Evolutionary conservation across 2,113 vertebrate species (phyloP).

Genomic region (Taurulus bubalis): DNA sequence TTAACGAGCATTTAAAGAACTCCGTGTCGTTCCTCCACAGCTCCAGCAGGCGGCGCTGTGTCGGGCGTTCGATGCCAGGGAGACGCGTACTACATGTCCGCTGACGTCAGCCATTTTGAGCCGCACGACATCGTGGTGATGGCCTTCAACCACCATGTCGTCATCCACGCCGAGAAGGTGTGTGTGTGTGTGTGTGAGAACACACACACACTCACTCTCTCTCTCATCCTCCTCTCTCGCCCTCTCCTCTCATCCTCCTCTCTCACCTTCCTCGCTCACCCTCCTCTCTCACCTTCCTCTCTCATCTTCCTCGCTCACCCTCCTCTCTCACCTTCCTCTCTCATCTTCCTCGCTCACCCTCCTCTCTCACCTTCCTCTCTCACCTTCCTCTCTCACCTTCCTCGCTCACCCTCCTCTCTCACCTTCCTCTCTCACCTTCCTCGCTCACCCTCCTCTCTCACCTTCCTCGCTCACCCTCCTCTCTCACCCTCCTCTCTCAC

Average conservation of each 20-base stretch:
- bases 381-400: neutral
- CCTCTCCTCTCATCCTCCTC: too few species aligned
- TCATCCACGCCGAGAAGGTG: slow-evolving; percentile 90
- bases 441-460: too few species aligned
- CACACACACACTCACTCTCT: too few species aligned
- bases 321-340: slow-evolving; percentile 6
- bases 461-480: too few species aligned
- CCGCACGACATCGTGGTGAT: slow-evolving; percentile 88
- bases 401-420: too few species aligned
- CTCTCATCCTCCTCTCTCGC: too few species aligned
- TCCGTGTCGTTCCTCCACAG: slow-evolving; percentile 16
- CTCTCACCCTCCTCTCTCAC: neutral
- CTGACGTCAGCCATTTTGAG: slow-evolving; percentile 88
- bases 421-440: neutral
- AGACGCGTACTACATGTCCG: slow-evolving; percentile 85
- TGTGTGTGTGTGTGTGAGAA: neutral
- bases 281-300: neutral
- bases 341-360: neutral
- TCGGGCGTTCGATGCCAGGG: slow-evolving; percentile 68
- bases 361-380: slow-evolving; percentile 27
- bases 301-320: slow-evolving; percentile 4
- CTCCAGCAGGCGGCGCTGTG: slow-evolving; percentile 64
- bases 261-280: neutral
- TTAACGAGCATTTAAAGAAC: too few species aligned
- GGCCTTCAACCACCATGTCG: slow-evolving; percentile 83